A percentile compares a stretch with the other conserved stretches of the same genome.
Conservation (phyloP, 2,888 invertebrate genomes). For the Charanyca ferruginea region DNA sequence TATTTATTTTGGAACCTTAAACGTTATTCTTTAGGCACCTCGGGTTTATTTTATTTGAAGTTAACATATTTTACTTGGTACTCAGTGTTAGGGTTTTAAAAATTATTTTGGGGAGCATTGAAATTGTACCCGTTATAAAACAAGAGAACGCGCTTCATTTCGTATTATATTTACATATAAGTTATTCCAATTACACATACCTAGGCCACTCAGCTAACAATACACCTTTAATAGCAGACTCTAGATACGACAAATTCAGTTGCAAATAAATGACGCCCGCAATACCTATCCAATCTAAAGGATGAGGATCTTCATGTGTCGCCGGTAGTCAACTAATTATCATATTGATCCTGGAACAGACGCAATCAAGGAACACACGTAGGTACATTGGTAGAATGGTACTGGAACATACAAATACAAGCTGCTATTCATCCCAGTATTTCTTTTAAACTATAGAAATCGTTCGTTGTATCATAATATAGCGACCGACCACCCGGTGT, state of each 20-base stretch:
- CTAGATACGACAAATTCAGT: conserved; percentile 1
- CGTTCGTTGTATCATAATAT: conserved; percentile 4
- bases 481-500: background rate
- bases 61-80: too few species aligned
- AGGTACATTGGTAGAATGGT: background rate
- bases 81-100: too few species aligned
- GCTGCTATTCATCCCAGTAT: background rate
- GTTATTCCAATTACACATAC: too few species aligned
- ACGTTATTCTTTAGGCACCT: too few species aligned
- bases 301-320: conserved; percentile 17
- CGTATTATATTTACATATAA: too few species aligned
- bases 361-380: conserved; percentile 28
- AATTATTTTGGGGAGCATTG: too few species aligned
- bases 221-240: background rate
- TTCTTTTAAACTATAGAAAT: background rate
- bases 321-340: conserved; percentile 26
- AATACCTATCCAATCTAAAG: conserved; percentile 35
- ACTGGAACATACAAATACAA: conserved; percentile 29
- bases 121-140: too few species aligned
- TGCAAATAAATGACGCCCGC: conserved; percentile 27
- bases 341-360: conserved; percentile 35
- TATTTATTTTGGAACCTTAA: too few species aligned
- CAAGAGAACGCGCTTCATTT: too few species aligned
- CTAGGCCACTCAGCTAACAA: background rate
- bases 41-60: too few species aligned